Base-by-base conservation (phyloP, 2,797 vertebrate species). In the Ataeniobius toweri region DNA sequence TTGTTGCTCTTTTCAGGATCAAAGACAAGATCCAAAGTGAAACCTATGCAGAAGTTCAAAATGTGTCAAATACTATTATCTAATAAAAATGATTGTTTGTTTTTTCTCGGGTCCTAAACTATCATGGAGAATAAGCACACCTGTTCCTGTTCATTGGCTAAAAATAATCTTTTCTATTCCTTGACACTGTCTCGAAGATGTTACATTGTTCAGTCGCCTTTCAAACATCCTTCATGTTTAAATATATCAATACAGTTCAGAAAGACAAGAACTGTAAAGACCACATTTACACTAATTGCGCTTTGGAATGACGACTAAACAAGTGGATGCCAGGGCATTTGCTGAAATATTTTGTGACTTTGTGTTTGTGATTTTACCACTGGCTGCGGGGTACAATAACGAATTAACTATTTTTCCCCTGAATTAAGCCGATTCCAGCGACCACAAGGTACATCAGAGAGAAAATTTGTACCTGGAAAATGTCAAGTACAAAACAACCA, bases 1-100 rank as follows among this genome's bases (percentile, higher is more conserved):
- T 24, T 18, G 31, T 48, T 50, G 20, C 16, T 77, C 50, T 74
- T 44, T 76, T 20, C 44, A 77, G 75, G 44, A 83, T 79, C 18
- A 44, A 8, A 70, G 12, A 36, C 16, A 1, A 70, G 26, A 10
- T 58, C 39, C 36, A 53, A 26, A 26, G n/a, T 46, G 41, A 46
- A 59, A 46, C 26, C 44, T 41, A 41, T 58, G 55, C 8, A 44
- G 8, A 46, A 41, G 12, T 69, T 69, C 24, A 46, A 46, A 13
- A 69, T n/a, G 46, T 14, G 6, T 69, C 39, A 67, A 67, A 67
- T 41, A 41, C 36, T 41, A 67, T 67, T 67, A 24, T 55, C 14
- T 22, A 55, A 24, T 24, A 13, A 67, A 2, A 6, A 67, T 41
- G 20, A 24, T 41, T 41, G 8, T 24, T n/a, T n/a, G 12, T 51